Conservation (phyloP, 2,113 vertebrate genomes). For the Dasyornis broadbenti region DNA sequence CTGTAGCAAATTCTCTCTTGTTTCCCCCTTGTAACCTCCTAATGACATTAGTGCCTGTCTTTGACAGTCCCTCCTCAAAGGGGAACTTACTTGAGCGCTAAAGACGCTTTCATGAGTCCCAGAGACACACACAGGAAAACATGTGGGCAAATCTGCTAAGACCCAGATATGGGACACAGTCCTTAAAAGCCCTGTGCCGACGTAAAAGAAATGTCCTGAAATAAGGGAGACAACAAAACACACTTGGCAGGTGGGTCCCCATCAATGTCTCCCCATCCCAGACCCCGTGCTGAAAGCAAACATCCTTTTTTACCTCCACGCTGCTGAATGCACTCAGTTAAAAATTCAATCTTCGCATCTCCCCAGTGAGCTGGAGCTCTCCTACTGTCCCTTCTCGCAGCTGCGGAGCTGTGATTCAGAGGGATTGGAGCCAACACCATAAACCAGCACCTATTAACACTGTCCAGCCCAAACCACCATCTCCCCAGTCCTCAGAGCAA, state of each 20-base stretch:
- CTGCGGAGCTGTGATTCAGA: neutral
- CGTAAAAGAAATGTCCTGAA: neutral
- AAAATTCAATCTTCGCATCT: neutral
- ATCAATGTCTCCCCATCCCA: accelerated
- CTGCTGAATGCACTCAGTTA: neutral
- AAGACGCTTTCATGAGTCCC: constrained; percentile 44
- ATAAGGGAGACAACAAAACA: neutral
- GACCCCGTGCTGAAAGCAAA: neutral
- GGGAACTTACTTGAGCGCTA: neutral
- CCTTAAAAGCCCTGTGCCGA: neutral
- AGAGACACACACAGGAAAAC: neutral
- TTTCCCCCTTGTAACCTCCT: constrained; percentile 61
- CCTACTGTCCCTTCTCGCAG: neutral
- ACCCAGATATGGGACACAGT: constrained; percentile 42
- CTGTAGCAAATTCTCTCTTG: constrained; percentile 56
- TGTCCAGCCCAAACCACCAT: neutral
- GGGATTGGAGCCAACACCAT: neutral
- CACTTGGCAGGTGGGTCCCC: neutral
- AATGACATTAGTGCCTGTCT: constrained; percentile 55
- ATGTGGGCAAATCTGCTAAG: constrained; percentile 43
- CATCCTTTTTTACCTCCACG: neutral
- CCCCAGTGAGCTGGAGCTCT: neutral
- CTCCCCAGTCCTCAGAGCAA: accelerated
- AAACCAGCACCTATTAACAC: neutral
- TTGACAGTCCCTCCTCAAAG: constrained; percentile 26